phyloP scores from a whole-genome alignment of 2,888 invertebrate genomes.

The Oscheius sp. region DNA sequence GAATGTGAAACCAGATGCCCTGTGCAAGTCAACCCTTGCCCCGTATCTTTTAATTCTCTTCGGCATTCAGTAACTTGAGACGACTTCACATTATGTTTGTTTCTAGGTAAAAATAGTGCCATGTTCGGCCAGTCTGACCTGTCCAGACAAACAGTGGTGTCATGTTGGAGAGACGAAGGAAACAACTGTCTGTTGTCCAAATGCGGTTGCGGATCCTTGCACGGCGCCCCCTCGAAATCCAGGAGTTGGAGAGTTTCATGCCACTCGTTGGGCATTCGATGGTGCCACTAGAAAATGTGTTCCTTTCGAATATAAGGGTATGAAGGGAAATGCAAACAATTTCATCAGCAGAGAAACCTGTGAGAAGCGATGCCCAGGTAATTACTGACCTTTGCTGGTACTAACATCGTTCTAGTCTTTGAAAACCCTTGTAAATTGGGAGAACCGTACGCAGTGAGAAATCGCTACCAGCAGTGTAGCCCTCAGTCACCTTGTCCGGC shows the following conservation, averaged over 20 bases:
- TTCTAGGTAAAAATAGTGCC: conserved; percentile 30
- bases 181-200: conserved; percentile 70
- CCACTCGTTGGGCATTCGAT: conserved; percentile 68
- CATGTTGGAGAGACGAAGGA: conserved; percentile 65
- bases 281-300: conserved; percentile 52
- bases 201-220: conserved; percentile 67
- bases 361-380: conserved; percentile 58
- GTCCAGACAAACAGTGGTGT: conserved; percentile 68
- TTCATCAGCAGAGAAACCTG: conserved; percentile 61
- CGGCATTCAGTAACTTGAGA: conserved; percentile 38
- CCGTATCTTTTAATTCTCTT: conserved; percentile 55
- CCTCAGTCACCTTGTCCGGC: conserved; percentile 60
- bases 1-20: conserved; percentile 65
- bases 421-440: conserved; percentile 68
- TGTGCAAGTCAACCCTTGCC: conserved; percentile 64
- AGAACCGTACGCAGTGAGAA: conserved; percentile 54
- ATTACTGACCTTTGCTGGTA: background rate
- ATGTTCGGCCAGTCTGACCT: conserved; percentile 55
- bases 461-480: conserved; percentile 53
- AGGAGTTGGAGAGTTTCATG: conserved; percentile 59
- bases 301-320: conserved; percentile 61
- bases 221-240: conserved; percentile 59
- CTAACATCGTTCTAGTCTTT: conserved; percentile 50
- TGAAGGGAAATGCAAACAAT: conserved; percentile 66
- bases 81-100: background rate